phyloP scores from a whole-genome alignment of 2,888 invertebrate genomes.

The Pristionchus arcanus region DNA sequence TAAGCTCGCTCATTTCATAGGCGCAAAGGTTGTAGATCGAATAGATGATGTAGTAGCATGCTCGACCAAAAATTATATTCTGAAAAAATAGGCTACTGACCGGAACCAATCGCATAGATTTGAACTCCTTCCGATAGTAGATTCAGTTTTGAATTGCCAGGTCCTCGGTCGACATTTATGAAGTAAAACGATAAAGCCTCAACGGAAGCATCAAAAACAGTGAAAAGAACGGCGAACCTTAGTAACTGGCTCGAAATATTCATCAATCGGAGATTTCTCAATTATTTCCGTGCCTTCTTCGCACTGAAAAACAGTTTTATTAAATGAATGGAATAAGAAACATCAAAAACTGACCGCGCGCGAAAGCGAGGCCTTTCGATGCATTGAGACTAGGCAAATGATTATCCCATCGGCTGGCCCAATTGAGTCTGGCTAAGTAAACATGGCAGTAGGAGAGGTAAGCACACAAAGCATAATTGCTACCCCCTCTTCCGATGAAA shows the following conservation, averaged over 20 bases:
- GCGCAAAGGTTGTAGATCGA: background rate
- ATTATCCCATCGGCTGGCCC: background rate
- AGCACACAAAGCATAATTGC: no score
- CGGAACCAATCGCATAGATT: background rate
- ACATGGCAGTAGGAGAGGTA: background rate
- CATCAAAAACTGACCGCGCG: background rate
- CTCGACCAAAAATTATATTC: background rate
- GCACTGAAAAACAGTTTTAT: background rate
- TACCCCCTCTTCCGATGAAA: no score
- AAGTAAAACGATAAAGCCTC: background rate
- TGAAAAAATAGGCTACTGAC: background rate
- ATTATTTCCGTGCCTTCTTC: conserved; percentile 4
- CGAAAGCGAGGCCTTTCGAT: conserved; percentile 1
- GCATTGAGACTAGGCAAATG: background rate
- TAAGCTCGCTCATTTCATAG: background rate
- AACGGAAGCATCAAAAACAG: background rate
- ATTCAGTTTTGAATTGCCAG: background rate
- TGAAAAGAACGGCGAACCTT: background rate
- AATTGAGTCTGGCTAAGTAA: background rate
- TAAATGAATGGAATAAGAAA: background rate
- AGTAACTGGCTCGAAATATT: background rate
- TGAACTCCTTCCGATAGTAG: background rate
- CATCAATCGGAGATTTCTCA: conserved; percentile 8
- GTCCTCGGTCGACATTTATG: conserved; percentile 23
- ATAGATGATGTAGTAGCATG: background rate